A percentile compares a stretch with the other conserved stretches of the same genome.
Conservation (phyloP, 1,140 invertebrate species). For the Drosophila simulans region DNA sequence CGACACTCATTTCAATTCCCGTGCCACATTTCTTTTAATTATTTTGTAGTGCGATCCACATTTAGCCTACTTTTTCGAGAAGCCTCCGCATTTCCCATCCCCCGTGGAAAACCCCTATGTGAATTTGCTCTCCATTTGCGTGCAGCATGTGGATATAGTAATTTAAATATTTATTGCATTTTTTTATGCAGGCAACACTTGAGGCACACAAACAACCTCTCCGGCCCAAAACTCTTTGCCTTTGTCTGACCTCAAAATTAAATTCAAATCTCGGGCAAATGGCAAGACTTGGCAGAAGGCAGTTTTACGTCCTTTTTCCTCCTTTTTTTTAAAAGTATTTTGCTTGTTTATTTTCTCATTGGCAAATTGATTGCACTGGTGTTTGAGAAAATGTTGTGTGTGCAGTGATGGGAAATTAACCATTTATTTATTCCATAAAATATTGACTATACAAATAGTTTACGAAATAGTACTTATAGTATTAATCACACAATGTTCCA, state of each 20-base stretch:
- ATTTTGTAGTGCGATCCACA: constrained; percentile 62
- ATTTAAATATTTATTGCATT: constrained; percentile 83
- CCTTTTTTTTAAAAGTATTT: constrained; percentile 3
- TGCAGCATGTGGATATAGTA: constrained; percentile 74
- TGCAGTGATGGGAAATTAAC: background rate
- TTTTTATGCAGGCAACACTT: constrained; percentile 73
- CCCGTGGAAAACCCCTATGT: background rate
- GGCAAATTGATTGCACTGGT: constrained; percentile 62
- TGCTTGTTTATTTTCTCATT: constrained; percentile 16
- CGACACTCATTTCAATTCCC: constrained; percentile 39
- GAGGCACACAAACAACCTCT: constrained; percentile 36
- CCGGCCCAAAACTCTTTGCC: constrained; percentile 25
- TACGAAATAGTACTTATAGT: too few species aligned
- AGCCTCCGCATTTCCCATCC: constrained; percentile 10
- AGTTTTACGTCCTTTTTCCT: background rate
- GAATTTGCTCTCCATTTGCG: constrained; percentile 57
- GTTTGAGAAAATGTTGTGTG: constrained; percentile 6
- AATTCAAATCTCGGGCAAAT: constrained; percentile 80
- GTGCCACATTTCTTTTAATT: constrained; percentile 60
- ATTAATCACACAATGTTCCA: too few species aligned
- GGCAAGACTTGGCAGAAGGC: constrained; percentile 53
- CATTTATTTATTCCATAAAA: background rate
- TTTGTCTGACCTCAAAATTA: constrained; percentile 78
- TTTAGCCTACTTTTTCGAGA: constrained; percentile 69
- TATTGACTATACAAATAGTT: too few species aligned